Conservation (phyloP, 2,113 vertebrate genomes). For the Eulacestoma nigropectus region DNA sequence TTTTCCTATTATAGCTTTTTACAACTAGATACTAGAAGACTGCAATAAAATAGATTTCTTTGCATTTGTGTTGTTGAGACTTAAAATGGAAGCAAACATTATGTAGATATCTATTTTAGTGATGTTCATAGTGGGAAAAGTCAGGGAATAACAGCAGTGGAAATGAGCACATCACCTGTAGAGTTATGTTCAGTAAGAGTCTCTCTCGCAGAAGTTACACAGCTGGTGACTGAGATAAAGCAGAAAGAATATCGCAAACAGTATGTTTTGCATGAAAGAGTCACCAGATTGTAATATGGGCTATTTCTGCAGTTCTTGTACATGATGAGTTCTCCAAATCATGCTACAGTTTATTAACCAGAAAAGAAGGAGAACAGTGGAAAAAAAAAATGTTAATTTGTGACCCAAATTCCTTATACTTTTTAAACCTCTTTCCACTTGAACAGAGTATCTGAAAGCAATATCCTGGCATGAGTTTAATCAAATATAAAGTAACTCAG, state of each 20-base stretch:
- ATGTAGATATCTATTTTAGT: background rate
- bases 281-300: background rate
- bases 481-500: constrained; percentile 45
- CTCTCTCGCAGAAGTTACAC: background rate
- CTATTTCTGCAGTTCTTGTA: background rate
- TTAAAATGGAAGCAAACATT: background rate
- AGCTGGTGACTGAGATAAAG: constrained; percentile 17
- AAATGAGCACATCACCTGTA: background rate
- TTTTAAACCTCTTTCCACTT: constrained; percentile 1
- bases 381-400: background rate
- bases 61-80: background rate
- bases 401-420: background rate
- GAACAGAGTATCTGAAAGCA: constrained; percentile 35
- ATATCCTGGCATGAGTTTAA: constrained; percentile 47
- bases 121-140: background rate
- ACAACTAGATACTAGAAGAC: background rate
- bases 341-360: background rate
- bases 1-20: background rate
- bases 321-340: background rate
- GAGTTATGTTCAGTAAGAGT: background rate
- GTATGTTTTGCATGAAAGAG: background rate
- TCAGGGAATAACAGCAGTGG: background rate
- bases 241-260: background rate
- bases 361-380: background rate
- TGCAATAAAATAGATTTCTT: background rate